phyloP scores from a whole-genome alignment of 1,140 invertebrate species.

The Drosophila sproati region DNA sequence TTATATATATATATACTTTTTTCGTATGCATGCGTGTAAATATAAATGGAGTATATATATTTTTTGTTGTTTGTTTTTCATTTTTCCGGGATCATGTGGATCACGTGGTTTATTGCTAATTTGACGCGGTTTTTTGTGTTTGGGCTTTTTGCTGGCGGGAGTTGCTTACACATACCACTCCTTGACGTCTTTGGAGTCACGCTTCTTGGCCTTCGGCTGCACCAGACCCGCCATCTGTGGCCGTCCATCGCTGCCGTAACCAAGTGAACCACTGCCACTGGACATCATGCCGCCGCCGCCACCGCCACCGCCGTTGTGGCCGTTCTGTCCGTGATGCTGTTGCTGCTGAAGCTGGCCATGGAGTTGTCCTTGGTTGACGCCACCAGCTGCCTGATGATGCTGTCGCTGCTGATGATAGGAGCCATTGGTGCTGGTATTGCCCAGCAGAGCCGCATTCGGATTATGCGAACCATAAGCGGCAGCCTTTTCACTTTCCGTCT shows the following conservation, averaged over 20 bases:
- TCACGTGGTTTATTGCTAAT: constrained; percentile 74
- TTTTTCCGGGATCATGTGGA: constrained; percentile 39
- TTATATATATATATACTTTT: constrained; percentile 19
- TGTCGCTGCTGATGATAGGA: constrained; percentile 85
- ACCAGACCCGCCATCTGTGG: constrained; percentile 84
- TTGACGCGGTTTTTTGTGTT: constrained; percentile 57
- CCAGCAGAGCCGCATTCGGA: constrained; percentile 89
- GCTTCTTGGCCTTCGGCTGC: constrained; percentile 88
- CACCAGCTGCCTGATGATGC: constrained; percentile 81
- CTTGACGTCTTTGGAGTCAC: constrained; percentile 95
- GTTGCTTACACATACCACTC: constrained; percentile 93
- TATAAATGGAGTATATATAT: constrained; percentile 15
- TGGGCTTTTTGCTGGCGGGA: not conserved
- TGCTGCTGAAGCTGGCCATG: constrained; percentile 75
- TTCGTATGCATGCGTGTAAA: constrained; percentile 13
- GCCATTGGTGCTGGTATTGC: constrained; percentile 85
- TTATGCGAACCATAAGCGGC: constrained; percentile 89
- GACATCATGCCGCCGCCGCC: constrained; percentile 70
- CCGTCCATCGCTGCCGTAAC: constrained; percentile 71
- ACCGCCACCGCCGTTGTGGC: constrained; percentile 71
- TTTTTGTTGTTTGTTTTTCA: constrained; percentile 17
- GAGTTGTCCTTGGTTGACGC: constrained; percentile 68
- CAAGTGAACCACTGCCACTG: constrained; percentile 72
- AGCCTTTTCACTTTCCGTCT: constrained; percentile 94
- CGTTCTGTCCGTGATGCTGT: constrained; percentile 47